Conservation (phyloP, 2,797 vertebrate genomes). For the Lepilemur ruficaudatus region DNA sequence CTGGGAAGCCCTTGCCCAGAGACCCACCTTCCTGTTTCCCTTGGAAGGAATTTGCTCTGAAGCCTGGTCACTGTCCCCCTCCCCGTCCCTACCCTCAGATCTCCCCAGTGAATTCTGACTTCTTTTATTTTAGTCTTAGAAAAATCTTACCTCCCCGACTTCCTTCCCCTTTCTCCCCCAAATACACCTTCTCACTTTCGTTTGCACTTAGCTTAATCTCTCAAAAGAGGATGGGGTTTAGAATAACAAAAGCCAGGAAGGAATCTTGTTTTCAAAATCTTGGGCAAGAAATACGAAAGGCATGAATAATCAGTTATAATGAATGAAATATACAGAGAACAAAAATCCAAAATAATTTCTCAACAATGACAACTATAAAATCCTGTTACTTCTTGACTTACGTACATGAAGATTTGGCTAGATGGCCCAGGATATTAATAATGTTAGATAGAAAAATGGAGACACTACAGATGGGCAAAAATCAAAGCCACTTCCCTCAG, state of each 20-base stretch:
- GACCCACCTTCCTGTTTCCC: neutral
- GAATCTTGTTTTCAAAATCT: neutral
- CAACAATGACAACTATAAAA: neutral
- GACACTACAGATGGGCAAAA: neutral
- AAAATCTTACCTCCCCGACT: neutral
- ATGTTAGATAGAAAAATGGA: neutral
- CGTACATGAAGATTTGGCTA: neutral
- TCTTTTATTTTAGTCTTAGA: neutral
- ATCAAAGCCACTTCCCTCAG: neutral
- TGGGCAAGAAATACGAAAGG: neutral
- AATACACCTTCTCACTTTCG: neutral
- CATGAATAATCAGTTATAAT: neutral
- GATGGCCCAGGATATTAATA: neutral
- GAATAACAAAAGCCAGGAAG: neutral
- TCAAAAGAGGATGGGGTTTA: neutral
- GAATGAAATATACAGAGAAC: neutral
- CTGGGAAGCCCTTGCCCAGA: neutral
- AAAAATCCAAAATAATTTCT: neutral
- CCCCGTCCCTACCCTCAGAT: neutral
- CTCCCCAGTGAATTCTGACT: neutral
- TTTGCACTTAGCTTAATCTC: neutral
- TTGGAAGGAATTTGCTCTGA: neutral
- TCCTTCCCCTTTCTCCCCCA: neutral
- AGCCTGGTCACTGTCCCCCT: neutral
- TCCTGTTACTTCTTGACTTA: neutral